A percentile compares a stretch with the other conserved stretches of the same genome.
Conservation (phyloP, 1,140 invertebrate genomes). For the Lepeophtheirus salmonis region DNA sequence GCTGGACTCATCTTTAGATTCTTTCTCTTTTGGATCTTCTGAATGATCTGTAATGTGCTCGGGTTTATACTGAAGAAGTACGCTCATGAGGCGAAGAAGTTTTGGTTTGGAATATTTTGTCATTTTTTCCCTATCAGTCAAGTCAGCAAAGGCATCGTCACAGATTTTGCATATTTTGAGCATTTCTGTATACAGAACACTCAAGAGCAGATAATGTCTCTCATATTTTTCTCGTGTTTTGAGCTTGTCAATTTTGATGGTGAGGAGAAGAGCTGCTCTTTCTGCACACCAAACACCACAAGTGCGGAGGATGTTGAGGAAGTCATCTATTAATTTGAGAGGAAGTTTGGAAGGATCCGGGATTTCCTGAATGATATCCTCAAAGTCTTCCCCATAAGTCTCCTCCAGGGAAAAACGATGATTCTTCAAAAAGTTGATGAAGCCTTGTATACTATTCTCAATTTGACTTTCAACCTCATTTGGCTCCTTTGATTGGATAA, state of each 20-base stretch:
- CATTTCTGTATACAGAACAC: constrained; percentile 57
- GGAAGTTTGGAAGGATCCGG: constrained; percentile 48
- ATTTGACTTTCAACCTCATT: constrained; percentile 13
- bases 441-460: constrained; percentile 18
- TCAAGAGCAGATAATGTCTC: constrained; percentile 60
- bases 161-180: constrained; percentile 42
- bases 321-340: constrained; percentile 39
- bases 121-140: constrained; percentile 20
- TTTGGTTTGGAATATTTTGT: constrained; percentile 22
- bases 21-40: constrained; percentile 4
- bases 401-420: constrained; percentile 45
- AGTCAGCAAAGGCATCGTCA: constrained; percentile 27
- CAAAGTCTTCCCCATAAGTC: constrained; percentile 47
- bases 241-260: constrained; percentile 63
- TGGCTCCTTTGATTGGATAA: not conserved
- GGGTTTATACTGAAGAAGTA: constrained; percentile 21
- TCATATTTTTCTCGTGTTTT: constrained; percentile 79
- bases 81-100: constrained; percentile 19
- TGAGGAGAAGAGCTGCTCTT: constrained; percentile 58
- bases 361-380: constrained; percentile 46
- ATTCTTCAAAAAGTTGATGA: constrained; percentile 21
- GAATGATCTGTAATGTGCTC: constrained; percentile 10
- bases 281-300: constrained; percentile 38
- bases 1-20: not conserved
- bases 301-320: constrained; percentile 41